Conservation (phyloP, 2,888 invertebrate genomes). For the Diarsia dahlii region DNA sequence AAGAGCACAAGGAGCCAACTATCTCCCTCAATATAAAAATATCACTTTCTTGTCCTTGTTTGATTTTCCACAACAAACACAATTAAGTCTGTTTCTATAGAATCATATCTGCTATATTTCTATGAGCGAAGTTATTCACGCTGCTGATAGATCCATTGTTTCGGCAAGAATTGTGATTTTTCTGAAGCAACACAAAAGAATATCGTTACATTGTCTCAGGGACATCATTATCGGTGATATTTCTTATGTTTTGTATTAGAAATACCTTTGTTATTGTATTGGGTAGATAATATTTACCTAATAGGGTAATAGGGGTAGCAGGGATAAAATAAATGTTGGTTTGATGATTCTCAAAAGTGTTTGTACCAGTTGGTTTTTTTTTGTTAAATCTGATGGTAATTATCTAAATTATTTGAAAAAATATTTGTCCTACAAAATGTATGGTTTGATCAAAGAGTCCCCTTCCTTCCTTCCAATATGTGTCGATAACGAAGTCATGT, state of each 20-base stretch:
- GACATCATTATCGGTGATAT: conserved; percentile 47
- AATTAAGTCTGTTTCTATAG: neutral
- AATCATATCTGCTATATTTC: conserved; percentile 9
- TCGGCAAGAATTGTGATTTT: conserved; percentile 37
- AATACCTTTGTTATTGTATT: neutral
- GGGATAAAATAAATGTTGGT: no score
- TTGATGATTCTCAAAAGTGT: no score
- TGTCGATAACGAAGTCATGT: no score
- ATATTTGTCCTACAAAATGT: no score
- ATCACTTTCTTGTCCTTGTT: neutral
- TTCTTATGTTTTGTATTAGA: conserved; percentile 9
- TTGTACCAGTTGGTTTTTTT: no score
- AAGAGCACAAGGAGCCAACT: neutral
- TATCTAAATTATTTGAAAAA: no score
- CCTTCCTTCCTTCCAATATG: no score
- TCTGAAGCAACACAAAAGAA: conserved; percentile 48
- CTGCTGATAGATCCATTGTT: conserved; percentile 48
- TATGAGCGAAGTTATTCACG: conserved; percentile 19
- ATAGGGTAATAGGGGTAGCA: no score
- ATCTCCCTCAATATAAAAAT: neutral
- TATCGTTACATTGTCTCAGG: conserved; percentile 49
- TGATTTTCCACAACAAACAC: no score
- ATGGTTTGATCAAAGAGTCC: no score
- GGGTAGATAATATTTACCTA: neutral
- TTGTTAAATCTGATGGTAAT: no score